These are phyloP conservation scores for Trachelipus rathkii DNA, from an alignment of 1,140 invertebrate genomes.

Conservation along the genomic window DNA sequence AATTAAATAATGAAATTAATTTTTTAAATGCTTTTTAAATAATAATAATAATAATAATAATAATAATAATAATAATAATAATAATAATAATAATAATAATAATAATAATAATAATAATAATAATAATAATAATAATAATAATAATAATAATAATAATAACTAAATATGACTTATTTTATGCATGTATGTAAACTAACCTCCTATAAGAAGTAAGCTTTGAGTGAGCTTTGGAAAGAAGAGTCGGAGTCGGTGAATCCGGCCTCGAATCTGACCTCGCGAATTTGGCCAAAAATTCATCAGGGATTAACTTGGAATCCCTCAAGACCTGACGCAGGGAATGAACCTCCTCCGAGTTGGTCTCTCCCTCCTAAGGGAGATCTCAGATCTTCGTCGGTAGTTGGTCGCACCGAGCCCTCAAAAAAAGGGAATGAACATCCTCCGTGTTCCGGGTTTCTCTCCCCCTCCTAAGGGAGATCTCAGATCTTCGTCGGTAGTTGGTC, in stretches of 20 bases:
- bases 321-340: background rate
- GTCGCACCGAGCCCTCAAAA: background rate
- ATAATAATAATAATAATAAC: too few species aligned
- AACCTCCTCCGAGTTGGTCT: background rate
- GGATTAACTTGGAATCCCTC: conserved; percentile 35
- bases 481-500: background rate
- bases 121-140: too few species aligned
- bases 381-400: background rate
- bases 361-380: background rate
- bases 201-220: conserved; percentile 1
- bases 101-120: too few species aligned
- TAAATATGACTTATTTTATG: too few species aligned
- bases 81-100: too few species aligned
- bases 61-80: too few species aligned
- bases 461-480: too few species aligned
- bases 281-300: conserved; percentile 42
- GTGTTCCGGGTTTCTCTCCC: too few species aligned
- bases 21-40: too few species aligned
- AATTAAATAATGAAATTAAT: too few species aligned
- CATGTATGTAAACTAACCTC: background rate
- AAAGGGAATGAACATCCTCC: background rate
- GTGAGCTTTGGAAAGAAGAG: conserved; percentile 20
- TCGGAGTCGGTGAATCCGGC: conserved; percentile 40
- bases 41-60: too few species aligned
- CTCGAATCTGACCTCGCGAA: conserved; percentile 43